Percentiles rank a stretch among this genome's conserved stretches.
phyloP scores from a whole-genome alignment of 2,113 vertebrate genomes.

The Galeopterus variegatus region DNA sequence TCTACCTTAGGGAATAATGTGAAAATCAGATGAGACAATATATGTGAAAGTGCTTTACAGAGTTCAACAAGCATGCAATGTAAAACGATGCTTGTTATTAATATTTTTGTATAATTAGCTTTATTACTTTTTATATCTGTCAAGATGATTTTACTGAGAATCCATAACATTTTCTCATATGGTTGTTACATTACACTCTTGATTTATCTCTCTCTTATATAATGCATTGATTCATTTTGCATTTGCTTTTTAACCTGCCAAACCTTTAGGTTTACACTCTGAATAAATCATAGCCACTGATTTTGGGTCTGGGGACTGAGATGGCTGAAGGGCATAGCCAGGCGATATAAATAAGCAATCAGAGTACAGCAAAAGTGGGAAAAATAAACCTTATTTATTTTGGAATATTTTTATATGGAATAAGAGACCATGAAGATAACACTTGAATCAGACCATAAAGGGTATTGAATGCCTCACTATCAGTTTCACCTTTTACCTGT shows the following conservation, averaged over 20 bases:
- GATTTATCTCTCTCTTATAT: neutral
- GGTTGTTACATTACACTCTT: neutral
- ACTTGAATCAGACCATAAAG: neutral
- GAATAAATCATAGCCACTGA: neutral
- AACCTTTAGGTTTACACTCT: neutral
- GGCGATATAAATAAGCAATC: neutral
- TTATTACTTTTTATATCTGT: neutral
- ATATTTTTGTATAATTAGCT: neutral
- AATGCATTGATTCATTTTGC: neutral
- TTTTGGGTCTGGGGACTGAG: neutral
- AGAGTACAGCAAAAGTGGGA: neutral
- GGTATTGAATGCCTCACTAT: fast-evolving
- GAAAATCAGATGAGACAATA: neutral
- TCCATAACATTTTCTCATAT: neutral
- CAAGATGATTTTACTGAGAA: neutral
- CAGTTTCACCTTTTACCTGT: neutral
- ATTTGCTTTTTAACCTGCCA: neutral
- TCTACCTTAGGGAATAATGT: neutral
- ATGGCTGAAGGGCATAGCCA: neutral
- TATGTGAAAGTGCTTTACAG: neutral
- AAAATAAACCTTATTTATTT: neutral
- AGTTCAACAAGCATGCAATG: neutral
- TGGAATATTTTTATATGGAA: too few relatives aligned
- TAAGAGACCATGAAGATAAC: neutral
- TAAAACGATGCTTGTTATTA: neutral